phyloP scores from a whole-genome alignment of 1,140 invertebrate genomes.

The Solen grandis region DNA sequence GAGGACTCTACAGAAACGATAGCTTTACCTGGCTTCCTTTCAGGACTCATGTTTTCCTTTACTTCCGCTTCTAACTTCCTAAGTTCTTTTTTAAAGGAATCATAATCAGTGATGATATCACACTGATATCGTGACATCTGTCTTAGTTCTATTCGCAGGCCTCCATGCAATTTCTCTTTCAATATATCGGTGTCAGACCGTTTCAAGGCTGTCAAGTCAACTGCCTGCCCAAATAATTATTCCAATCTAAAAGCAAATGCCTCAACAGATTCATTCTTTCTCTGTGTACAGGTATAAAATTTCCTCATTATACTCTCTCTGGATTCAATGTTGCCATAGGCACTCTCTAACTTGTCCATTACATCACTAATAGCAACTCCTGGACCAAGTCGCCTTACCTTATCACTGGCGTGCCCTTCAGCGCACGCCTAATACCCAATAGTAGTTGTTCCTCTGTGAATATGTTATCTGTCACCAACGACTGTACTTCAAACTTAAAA shows the following conservation, averaged over 20 bases:
- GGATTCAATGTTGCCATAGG: conserved; percentile 8
- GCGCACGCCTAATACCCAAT: neutral
- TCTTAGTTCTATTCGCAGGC: conserved; percentile 3
- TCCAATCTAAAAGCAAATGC: conserved; percentile 1
- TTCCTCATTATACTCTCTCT: neutral
- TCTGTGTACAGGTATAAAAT: conserved; percentile 11
- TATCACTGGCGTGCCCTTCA: conserved; percentile 1
- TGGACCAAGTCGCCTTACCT: conserved; percentile 1
- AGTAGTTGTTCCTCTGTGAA: conserved; percentile 26
- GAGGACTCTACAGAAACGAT: too few relatives aligned
- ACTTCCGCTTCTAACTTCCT: conserved; percentile 4
- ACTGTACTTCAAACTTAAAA: conserved; percentile 2
- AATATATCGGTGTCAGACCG: too few relatives aligned
- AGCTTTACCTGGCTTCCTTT: too few relatives aligned
- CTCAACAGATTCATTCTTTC: conserved; percentile 17
- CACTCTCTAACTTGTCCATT: neutral
- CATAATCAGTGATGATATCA: conserved; percentile 15
- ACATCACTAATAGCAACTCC: neutral
- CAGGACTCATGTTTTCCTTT: too few relatives aligned
- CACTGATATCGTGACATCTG: conserved; percentile 2
- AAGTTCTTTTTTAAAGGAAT: conserved; percentile 24
- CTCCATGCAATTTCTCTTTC: too few relatives aligned
- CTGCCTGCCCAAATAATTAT: conserved; percentile 21
- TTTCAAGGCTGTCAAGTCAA: neutral
- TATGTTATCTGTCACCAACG: neutral